Percentiles rank a stretch among this genome's conserved stretches.
Conservation (phyloP, 2,113 vertebrate genomes). For the Nerophis ophidion region DNA sequence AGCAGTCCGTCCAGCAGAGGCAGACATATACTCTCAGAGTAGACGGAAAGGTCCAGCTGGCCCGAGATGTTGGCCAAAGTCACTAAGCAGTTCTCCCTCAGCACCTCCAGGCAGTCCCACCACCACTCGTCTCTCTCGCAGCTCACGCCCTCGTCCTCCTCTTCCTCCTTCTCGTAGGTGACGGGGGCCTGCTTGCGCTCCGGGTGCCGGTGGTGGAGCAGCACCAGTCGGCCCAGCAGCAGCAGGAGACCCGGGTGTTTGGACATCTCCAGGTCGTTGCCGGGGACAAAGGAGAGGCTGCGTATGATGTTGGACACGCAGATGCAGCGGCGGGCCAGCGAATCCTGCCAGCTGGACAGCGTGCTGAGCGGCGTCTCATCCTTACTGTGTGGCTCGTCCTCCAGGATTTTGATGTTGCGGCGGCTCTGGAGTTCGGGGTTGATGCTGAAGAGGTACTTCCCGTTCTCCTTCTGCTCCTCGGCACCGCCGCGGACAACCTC, state of each 20-base stretch:
- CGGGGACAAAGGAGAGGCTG: constrained; percentile 93
- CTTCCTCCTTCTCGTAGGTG: constrained; percentile 96
- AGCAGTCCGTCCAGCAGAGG: constrained; percentile 96
- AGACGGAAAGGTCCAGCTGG: constrained; percentile 94
- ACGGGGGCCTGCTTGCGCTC: constrained; percentile 94
- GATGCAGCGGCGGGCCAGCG: constrained; percentile 88
- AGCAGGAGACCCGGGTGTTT: constrained; percentile 94
- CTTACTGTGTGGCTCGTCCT: constrained; percentile 96
- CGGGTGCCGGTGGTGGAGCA: constrained; percentile 93
- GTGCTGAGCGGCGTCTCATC: constrained; percentile 94
- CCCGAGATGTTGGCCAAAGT: constrained; percentile 97
- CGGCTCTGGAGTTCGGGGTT: constrained; percentile 78
- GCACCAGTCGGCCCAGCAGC: constrained; percentile 88
- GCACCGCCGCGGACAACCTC: constrained; percentile 70
- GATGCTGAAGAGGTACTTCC: constrained; percentile 83
- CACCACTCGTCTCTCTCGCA: constrained; percentile 96
- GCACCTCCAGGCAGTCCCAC: constrained; percentile 97
- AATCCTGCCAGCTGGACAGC: constrained; percentile 94
- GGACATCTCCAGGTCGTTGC: constrained; percentile 96
- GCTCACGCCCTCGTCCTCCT: constrained; percentile 90
- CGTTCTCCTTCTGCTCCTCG: constrained; percentile 75
- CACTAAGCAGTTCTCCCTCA: constrained; percentile 95
- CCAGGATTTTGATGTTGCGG: constrained; percentile 86
- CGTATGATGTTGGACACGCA: constrained; percentile 95
- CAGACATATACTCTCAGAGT: constrained; percentile 96